phyloP scores from a whole-genome alignment of 2,797 vertebrate genomes.

The Arrhamphus sclerolepis region DNA sequence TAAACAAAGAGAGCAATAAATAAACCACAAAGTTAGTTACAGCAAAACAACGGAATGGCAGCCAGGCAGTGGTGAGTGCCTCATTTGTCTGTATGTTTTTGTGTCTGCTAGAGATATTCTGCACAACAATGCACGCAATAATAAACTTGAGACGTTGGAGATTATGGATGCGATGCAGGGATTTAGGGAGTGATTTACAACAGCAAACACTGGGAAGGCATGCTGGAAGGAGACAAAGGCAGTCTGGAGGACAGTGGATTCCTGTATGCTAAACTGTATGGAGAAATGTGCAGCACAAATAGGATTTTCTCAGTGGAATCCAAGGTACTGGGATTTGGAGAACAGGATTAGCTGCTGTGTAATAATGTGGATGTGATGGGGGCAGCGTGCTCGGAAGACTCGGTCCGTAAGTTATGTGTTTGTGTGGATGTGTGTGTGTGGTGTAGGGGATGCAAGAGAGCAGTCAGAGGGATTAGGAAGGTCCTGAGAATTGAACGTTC shows the following conservation, averaged over 20 bases:
- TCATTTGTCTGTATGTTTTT: slow-evolving; percentile 54
- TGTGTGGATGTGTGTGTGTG: slow-evolving; percentile 3
- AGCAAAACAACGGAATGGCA: slow-evolving; percentile 49
- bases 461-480: slow-evolving; percentile 60
- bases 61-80: slow-evolving; percentile 21
- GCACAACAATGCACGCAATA: slow-evolving; percentile 52
- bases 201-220: slow-evolving; percentile 44
- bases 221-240: slow-evolving; percentile 66
- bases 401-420: slow-evolving; percentile 36
- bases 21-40: slow-evolving; percentile 71
- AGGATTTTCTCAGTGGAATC: slow-evolving; percentile 79
- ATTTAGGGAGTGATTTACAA: slow-evolving; percentile 57
- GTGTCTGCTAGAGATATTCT: slow-evolving; percentile 55
- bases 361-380: slow-evolving; percentile 77
- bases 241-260: slow-evolving; percentile 63
- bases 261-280: slow-evolving; percentile 62
- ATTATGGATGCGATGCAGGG: slow-evolving; percentile 51
- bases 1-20: slow-evolving; percentile 73
- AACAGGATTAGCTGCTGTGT: slow-evolving; percentile 83
- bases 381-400: slow-evolving; percentile 48
- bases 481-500: slow-evolving; percentile 52
- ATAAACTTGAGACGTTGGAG: slow-evolving; percentile 60
- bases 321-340: slow-evolving; percentile 79
- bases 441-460: slow-evolving; percentile 31
- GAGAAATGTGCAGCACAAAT: slow-evolving; percentile 74